phyloP scores from a whole-genome alignment of 2,888 invertebrate genomes.

The Barypeithes pellucidus region DNA sequence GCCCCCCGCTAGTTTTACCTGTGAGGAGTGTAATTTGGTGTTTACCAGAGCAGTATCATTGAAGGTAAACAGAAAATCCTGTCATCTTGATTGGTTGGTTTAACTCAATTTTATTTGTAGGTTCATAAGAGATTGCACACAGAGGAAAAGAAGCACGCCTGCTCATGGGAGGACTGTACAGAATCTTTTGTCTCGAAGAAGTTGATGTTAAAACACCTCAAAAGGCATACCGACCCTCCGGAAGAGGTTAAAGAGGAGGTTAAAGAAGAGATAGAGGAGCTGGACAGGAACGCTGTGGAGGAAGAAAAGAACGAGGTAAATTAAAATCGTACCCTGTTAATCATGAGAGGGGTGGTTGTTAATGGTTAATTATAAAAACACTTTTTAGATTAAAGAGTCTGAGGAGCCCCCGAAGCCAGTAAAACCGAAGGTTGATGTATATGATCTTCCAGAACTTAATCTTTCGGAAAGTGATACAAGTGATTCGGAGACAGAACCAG shows the following conservation, averaged over 20 bases:
- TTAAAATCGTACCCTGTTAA: background rate
- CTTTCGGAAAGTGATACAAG: conserved; percentile 87
- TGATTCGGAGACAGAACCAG: conserved; percentile 74
- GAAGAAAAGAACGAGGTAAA: conserved; percentile 62
- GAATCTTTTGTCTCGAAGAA: conserved; percentile 89
- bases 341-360: background rate
- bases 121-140: conserved; percentile 83
- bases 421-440: conserved; percentile 76
- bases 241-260: conserved; percentile 56
- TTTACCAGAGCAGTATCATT: conserved; percentile 85
- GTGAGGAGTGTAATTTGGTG: conserved; percentile 85
- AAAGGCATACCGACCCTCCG: conserved; percentile 73
- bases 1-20: conserved; percentile 84
- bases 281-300: conserved; percentile 49
- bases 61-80: conserved; percentile 75
- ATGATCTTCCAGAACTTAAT: conserved; percentile 86
- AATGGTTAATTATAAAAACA: conserved; percentile 57
- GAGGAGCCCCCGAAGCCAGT: conserved; percentile 59
- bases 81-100: background rate
- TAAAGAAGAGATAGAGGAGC: conserved; percentile 49
- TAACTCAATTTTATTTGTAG: conserved; percentile 16
- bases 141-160: conserved; percentile 80
- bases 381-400: conserved; percentile 45
- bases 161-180: conserved; percentile 80
- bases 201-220: conserved; percentile 81